Evolutionary conservation across 2,888 invertebrate species (phyloP).

Genomic region (Prosopocoilus inquinatus): DNA sequence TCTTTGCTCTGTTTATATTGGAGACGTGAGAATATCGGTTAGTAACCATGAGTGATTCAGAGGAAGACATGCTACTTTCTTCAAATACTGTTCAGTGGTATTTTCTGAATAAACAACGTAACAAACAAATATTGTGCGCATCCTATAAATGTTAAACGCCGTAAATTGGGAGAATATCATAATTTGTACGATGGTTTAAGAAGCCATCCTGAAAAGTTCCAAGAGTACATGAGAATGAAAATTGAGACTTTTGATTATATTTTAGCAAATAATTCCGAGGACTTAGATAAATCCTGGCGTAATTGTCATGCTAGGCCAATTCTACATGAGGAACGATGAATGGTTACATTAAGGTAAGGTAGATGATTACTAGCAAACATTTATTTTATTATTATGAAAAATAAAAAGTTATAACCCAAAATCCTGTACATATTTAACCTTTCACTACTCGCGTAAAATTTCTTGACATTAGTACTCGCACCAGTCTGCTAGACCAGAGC

Average conservation of each 20-base stretch:
- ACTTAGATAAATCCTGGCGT: conserved; percentile 12
- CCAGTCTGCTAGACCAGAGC: too few relatives aligned
- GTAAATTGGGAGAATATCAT: conserved; percentile 10
- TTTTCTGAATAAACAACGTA: conserved; percentile 5
- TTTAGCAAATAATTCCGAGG: conserved; percentile 9
- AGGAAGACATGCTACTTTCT: conserved; percentile 9
- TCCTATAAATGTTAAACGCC: conserved; percentile 11
- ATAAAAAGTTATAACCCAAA: too few relatives aligned
- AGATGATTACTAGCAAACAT: too few relatives aligned
- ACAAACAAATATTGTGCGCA: conserved; percentile 13
- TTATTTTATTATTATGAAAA: too few relatives aligned
- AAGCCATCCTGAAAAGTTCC: conserved; percentile 9
- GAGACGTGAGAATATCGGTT: conserved; percentile 7
- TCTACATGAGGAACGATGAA: conserved; percentile 10
- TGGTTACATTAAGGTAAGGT: conserved; percentile 14
- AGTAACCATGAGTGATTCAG: conserved; percentile 5
- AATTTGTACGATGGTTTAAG: conserved; percentile 4
- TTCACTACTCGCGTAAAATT: too few relatives aligned
- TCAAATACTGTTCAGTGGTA: conserved; percentile 13
- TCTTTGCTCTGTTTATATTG: conserved; percentile 5
- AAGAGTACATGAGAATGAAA: conserved; percentile 10
- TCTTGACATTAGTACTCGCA: too few relatives aligned
- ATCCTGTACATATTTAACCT: too few relatives aligned
- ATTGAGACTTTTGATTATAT: conserved; percentile 16
- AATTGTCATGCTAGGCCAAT: conserved; percentile 12